phyloP scores from a whole-genome alignment of 2,113 vertebrate species.

The Urocitellus parryii region DNA sequence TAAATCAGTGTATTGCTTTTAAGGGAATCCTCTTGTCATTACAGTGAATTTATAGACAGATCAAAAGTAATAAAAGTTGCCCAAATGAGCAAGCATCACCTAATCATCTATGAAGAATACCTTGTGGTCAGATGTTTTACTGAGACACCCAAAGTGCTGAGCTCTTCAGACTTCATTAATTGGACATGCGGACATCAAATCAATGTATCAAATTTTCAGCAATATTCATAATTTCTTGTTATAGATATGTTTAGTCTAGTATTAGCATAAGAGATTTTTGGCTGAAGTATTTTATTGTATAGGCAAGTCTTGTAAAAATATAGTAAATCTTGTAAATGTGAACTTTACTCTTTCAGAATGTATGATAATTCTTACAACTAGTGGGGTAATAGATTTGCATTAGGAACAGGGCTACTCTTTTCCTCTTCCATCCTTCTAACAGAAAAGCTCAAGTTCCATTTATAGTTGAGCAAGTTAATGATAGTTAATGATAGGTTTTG shows the following conservation, averaged over 20 bases:
- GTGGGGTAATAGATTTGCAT: background rate
- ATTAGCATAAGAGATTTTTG: background rate
- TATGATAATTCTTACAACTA: background rate
- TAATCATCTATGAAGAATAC: background rate
- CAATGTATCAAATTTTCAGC: background rate
- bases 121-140: conserved; percentile 7
- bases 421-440: background rate
- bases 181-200: background rate
- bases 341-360: background rate
- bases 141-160: background rate
- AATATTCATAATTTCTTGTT: background rate
- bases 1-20: background rate
- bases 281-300: background rate
- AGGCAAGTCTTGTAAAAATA: background rate
- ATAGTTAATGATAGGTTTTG: background rate
- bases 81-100: background rate
- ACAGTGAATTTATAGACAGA: conserved; percentile 1
- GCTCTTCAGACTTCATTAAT: conserved; percentile 13
- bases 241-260: background rate
- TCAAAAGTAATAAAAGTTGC: conserved; percentile 11
- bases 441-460: background rate
- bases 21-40: background rate
- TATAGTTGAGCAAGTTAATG: background rate
- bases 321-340: background rate
- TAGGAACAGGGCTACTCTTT: background rate